Evolutionary conservation across 2,888 invertebrate species (phyloP).

Genomic region (Gari tellinella): DNA sequence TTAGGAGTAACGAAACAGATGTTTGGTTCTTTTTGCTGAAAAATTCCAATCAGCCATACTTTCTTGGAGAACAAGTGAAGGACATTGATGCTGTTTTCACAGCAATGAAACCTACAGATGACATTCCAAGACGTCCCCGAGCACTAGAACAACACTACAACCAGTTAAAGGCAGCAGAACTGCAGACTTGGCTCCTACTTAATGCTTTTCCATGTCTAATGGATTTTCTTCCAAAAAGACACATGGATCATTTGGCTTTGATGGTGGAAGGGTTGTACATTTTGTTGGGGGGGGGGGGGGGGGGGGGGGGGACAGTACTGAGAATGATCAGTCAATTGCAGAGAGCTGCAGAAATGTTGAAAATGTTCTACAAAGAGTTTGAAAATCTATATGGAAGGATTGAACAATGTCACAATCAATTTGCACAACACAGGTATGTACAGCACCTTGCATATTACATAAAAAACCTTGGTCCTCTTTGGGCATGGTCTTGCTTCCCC

Average conservation of each 20-base stretch:
- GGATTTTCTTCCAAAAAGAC: constrained; percentile 9
- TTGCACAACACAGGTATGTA: too few species aligned
- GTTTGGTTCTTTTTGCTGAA: constrained; percentile 11
- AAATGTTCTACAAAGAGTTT: neutral
- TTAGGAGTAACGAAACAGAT: constrained; percentile 20
- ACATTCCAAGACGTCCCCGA: constrained; percentile 25
- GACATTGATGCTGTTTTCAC: constrained; percentile 10
- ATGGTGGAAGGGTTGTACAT: constrained; percentile 33
- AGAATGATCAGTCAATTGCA: too few species aligned
- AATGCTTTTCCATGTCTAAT: constrained; percentile 27
- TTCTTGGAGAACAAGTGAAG: constrained; percentile 20
- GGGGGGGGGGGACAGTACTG: neutral
- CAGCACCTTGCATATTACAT: constrained; percentile 21
- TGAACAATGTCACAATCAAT: too few species aligned
- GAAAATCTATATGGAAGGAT: constrained; percentile 10
- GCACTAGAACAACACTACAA: constrained; percentile 14
- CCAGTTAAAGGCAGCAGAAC: constrained; percentile 40
- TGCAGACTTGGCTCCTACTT: constrained; percentile 30
- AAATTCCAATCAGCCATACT: constrained; percentile 16
- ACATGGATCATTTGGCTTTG: constrained; percentile 18
- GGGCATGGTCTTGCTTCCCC: constrained; percentile 39
- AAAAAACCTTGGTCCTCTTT: constrained; percentile 19
- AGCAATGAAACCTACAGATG: constrained; percentile 32
- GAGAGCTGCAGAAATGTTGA: neutral
- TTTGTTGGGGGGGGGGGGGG: constrained; percentile 17